Evolutionary conservation across 1,140 invertebrate genomes (phyloP), one percentile per base, ranked within the genome.

Genomic region (Papilio polyxenes): DNA sequence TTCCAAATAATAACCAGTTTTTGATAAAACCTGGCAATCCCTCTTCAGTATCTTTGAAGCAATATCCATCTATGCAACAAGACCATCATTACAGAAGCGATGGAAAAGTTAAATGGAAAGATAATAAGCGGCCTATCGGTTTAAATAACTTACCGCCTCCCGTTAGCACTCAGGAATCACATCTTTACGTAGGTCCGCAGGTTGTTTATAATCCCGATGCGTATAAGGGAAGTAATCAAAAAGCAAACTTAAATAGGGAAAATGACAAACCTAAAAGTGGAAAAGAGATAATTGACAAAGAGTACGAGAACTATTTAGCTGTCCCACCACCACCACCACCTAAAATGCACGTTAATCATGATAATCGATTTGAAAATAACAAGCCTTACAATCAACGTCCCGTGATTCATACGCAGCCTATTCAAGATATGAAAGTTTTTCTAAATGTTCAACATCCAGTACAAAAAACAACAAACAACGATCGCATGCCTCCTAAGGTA

Each of bases 271-370:
- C 76, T 10, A 93, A 92, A 80, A 87, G 91, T 82, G 86, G 83
- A 17, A 92, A 91, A 81, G 89, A 92, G 40, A 82, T 90, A 2
- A 94, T 94, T 76, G 93, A 94, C 75, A 93, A 90, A 78, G 94
- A 94, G 86, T 95, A 95, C 84, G 94, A 94, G 87, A 93, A 92
- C 83, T 94, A 92, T 81, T 84, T 95, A 48, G 92, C 94, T 80
- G 94, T 95, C 10, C 94, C 95, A 81, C 95, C 94, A 10, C 94
- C 92, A 56, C 93, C 93, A 48, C 93, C 93, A 76, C 91, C 89
- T 69, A 92, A 91, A 81, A 82, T 85, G 76, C 86, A 92, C 44
- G 89, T 85, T 75, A 90, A 89, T 84, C 87, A 88, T 84, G 91
- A 91, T 15, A 87, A 69, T 69, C 81, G 83, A 75, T 87, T 88